A percentile compares a stretch with the other conserved stretches of the same genome.
Evolutionary conservation across 2,797 vertebrate species (phyloP).

Genomic region (Phalanger gymnotis): DNA sequence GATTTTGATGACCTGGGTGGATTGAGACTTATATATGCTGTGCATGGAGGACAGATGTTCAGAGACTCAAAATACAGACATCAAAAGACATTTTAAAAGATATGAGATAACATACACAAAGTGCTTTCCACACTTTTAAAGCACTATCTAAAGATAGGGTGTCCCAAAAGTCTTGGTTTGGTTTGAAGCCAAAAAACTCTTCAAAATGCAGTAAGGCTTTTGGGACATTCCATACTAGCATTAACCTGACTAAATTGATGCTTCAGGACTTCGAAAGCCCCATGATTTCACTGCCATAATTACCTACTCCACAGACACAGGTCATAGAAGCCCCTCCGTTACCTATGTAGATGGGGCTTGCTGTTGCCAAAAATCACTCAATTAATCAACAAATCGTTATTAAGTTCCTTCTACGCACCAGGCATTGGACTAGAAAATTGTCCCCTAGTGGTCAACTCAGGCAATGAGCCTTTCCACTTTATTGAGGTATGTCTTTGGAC

Average conservation of each 20-base stretch:
- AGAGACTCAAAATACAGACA: background rate
- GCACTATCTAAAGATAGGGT: background rate
- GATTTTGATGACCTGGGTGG: background rate
- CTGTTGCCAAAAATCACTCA: background rate
- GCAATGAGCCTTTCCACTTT: background rate
- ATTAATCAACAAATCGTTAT: background rate
- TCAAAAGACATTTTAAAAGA: background rate
- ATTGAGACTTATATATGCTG: background rate
- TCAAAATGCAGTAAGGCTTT: background rate
- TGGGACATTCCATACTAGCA: background rate
- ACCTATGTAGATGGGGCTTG: background rate
- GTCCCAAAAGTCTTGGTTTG: background rate
- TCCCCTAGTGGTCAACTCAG: background rate
- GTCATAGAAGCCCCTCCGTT: background rate
- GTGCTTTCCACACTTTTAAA: background rate
- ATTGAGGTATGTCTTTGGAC: background rate
- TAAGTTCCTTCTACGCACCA: background rate
- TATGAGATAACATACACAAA: background rate
- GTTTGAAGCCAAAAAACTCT: background rate
- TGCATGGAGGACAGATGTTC: background rate
- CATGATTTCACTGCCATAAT: background rate
- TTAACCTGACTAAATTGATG: background rate
- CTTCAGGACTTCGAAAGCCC: background rate
- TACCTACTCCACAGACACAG: background rate
- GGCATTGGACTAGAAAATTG: background rate